A percentile compares a stretch with the other conserved stretches of the same genome.
These are phyloP conservation scores for Syrrhaptes paradoxus DNA, from an alignment of 2,113 vertebrate genomes.

Conservation along the genomic window DNA sequence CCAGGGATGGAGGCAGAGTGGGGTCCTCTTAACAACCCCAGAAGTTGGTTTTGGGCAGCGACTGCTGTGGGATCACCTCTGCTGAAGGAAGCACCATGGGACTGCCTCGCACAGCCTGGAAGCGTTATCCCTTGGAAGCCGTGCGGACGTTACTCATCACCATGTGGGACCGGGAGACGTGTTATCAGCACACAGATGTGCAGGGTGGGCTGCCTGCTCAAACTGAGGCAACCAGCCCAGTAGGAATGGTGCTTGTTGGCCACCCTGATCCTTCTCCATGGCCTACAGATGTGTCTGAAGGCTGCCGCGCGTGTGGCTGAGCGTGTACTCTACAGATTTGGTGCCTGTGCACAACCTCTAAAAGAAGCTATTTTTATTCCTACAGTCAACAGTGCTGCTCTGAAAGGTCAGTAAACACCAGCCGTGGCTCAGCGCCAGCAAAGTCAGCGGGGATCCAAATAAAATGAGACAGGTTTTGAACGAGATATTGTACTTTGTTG, in stretches of 20 bases:
- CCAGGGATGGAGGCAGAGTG: no score
- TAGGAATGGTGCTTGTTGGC: background rate
- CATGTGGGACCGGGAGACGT: background rate
- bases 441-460: background rate
- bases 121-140: background rate
- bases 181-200: background rate
- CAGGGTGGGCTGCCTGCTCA: background rate
- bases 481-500: background rate
- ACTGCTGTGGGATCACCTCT: background rate
- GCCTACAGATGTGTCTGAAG: background rate
- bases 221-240: background rate
- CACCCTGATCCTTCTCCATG: background rate
- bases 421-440: background rate
- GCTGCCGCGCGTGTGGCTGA: accelerated
- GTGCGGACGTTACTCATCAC: background rate
- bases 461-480: background rate
- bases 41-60: background rate
- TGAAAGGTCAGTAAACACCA: constrained; percentile 22
- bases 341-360: background rate
- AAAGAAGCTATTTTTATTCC: constrained; percentile 19
- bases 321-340: background rate
- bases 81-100: background rate
- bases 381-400: background rate
- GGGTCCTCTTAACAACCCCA: background rate
- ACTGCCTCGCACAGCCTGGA: background rate